Evolutionary conservation across 2,888 invertebrate genomes (phyloP).

Genomic region (Ophonus ardosiacus): DNA sequence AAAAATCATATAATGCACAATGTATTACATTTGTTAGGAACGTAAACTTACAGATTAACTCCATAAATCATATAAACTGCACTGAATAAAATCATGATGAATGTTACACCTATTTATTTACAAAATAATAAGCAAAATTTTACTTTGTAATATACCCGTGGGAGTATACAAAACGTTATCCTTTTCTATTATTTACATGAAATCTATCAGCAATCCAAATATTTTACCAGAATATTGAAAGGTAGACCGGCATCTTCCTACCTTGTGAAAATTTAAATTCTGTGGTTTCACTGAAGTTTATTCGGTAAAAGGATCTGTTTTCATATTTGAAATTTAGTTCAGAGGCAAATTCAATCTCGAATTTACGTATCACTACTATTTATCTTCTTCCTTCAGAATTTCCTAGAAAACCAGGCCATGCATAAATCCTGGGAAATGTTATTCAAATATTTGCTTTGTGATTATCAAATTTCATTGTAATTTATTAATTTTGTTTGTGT

Average conservation of each 20-base stretch:
- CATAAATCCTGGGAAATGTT: background rate
- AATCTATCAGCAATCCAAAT: background rate
- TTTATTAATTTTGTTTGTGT: background rate
- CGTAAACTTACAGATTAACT: background rate
- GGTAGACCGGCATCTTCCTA: background rate
- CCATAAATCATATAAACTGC: background rate
- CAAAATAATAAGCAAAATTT: background rate
- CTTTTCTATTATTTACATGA: conserved; percentile 2
- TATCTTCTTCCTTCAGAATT: background rate
- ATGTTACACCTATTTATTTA: background rate
- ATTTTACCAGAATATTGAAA: background rate
- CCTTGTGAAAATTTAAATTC: conserved; percentile 24
- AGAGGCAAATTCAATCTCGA: background rate
- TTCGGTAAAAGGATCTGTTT: conserved; percentile 22
- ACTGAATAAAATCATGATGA: background rate
- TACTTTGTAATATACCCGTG: background rate
- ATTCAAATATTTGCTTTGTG: background rate
- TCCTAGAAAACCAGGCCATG: background rate
- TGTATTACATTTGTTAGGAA: background rate
- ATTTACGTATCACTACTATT: conserved; percentile 28
- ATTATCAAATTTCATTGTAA: background rate
- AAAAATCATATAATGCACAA: no score
- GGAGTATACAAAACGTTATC: background rate
- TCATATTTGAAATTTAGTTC: conserved; percentile 1
- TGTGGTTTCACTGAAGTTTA: conserved; percentile 10